Percentiles rank a stretch among this genome's conserved stretches.
phyloP scores from a whole-genome alignment of 1,140 invertebrate species.

The Chymomyza costata region DNA sequence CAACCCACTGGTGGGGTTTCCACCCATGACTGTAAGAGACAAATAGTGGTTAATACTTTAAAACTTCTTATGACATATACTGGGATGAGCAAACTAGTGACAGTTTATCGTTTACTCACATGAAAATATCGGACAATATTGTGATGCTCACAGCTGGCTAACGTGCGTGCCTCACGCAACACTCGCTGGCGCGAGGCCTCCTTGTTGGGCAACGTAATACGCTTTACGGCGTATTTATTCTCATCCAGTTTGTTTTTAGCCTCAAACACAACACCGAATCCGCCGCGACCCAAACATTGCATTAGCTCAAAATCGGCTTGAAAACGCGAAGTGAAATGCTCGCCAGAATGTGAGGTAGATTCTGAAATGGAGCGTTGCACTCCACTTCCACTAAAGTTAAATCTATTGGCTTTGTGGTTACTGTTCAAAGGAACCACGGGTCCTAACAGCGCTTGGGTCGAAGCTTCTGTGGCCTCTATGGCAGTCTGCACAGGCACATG shows the following conservation, averaged over 20 bases:
- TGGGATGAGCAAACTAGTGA: not conserved
- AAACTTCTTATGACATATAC: not conserved
- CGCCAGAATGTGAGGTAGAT: conserved; percentile 62
- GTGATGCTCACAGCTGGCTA: conserved; percentile 95
- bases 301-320: conserved; percentile 91
- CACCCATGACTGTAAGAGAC: conserved; percentile 94
- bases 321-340: conserved; percentile 80
- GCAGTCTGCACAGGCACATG: conserved; percentile 73
- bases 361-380: conserved; percentile 60
- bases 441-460: conserved; percentile 54
- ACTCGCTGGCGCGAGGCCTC: conserved; percentile 88
- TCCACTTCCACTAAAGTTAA: conserved; percentile 16
- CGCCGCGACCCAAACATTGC: conserved; percentile 91
- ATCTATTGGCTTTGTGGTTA: conserved; percentile 32
- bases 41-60: conserved; percentile 76
- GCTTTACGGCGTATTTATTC: conserved; percentile 95
- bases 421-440: conserved; percentile 37
- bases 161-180: conserved; percentile 93
- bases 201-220: conserved; percentile 91
- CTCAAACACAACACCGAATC: conserved; percentile 98
- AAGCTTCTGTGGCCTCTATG: conserved; percentile 68
- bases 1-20: conserved; percentile 92
- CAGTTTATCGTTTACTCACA: no score
- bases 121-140: conserved; percentile 95
- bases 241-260: conserved; percentile 96